Conservation (phyloP, 1,140 invertebrate species). For the Cyclargus thomasi region DNA sequence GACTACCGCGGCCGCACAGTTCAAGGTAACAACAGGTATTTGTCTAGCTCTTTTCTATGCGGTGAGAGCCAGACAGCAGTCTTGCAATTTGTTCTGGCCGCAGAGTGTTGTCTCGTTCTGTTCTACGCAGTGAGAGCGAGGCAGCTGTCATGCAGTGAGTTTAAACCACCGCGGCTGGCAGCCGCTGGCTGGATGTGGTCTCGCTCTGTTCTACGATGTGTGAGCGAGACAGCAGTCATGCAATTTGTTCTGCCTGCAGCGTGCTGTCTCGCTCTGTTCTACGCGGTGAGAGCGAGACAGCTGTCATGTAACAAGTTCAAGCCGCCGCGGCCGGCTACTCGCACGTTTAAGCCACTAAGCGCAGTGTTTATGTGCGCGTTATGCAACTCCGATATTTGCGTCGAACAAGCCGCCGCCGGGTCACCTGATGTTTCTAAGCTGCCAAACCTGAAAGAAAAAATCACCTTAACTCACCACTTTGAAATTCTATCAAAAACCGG, state of each 20-base stretch:
- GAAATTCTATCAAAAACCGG: neutral
- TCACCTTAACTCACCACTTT: slow-evolving; percentile 16
- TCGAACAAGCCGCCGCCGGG: slow-evolving; percentile 76
- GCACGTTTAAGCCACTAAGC: neutral
- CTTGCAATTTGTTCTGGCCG: slow-evolving; percentile 24
- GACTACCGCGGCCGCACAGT: no score
- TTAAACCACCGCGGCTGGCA: no score
- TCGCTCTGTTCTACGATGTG: slow-evolving; percentile 16
- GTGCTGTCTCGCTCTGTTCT: neutral
- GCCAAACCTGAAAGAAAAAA: slow-evolving; percentile 41
- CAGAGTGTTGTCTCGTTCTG: neutral
- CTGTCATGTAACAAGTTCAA: neutral
- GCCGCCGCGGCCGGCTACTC: neutral
- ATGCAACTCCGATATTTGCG: slow-evolving; percentile 54
- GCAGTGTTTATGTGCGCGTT: slow-evolving; percentile 51
- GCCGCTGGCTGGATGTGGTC: no score
- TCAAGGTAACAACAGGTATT: no score
- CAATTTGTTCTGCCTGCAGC: slow-evolving; percentile 27
- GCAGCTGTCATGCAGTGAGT: neutral
- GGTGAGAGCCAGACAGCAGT: slow-evolving; percentile 6
- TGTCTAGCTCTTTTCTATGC: neutral
- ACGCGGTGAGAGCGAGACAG: slow-evolving; percentile 12
- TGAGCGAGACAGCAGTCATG: slow-evolving; percentile 33
- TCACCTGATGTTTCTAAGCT: slow-evolving; percentile 72
- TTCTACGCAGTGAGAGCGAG: slow-evolving; percentile 2